Base-by-base conservation (phyloP, 1,140 invertebrate genomes). In the Drosophila lacteicornis region DNA sequence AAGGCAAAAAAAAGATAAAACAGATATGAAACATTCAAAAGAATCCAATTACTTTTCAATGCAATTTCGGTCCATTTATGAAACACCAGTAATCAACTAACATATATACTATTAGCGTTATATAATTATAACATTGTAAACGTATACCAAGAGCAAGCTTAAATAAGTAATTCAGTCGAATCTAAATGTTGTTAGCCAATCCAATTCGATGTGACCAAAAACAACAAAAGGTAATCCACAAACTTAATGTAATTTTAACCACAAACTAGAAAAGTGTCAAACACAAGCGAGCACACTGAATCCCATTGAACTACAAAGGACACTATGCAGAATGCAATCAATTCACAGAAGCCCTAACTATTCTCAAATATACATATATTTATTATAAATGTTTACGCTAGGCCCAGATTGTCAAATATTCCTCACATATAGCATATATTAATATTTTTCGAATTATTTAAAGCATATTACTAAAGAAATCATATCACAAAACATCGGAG, bases 11-110 rank as follows among this genome's bases (percentile, higher is more conserved):
- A 58, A 22, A 55, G 17, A 55, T 30, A 19, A 40, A 13, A 75
- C 75, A 68, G 70, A 70, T 63, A 75, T 71, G 42, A 27, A 55
- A 68, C 43, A 67, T 66, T 53, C 55, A 75, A 56, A 63, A 61
- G 79, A 79, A 82, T 63, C 59, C 61, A 83, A 85, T 86, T 87
- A 82, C 78, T 79, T 88, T 83, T 69, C 69, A 79, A 81, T 79
- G 85, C 75, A 90, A 85, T 88, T 80, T 88, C 81, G 85, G 85
- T 88, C 85, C 84, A 87, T 87, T 86, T 65, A 87, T 74, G 55
- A 83, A 87, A 87, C 84, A 87, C 80, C 81, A 90, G 70, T 84
- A 80, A 84, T 74, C 67, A 79, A 82, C 71, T 75, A 38, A 55
- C 17, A 22, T 38, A 55, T 38, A 53, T 36, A 33, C 17, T 80